Conservation (phyloP, 2,888 invertebrate genomes). For the Drosophila robusta region DNA sequence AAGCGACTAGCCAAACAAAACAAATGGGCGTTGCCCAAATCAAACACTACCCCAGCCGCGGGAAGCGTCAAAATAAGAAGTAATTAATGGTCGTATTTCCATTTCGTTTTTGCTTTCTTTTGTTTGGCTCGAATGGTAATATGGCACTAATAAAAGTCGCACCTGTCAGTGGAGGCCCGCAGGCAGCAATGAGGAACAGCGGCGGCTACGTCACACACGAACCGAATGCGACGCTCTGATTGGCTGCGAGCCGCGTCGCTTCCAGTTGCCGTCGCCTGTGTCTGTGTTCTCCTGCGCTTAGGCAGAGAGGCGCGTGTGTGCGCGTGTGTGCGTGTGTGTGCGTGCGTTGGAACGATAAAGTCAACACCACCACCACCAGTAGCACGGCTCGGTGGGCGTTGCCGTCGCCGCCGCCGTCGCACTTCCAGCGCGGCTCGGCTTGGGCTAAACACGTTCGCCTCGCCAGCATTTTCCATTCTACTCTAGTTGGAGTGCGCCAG, state of each 20-base stretch:
- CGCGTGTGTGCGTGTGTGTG: constrained; percentile 7
- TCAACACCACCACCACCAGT: constrained; percentile 47
- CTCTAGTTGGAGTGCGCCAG: constrained; percentile 60
- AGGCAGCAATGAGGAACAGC: constrained; percentile 46
- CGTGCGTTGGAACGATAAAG: constrained; percentile 49
- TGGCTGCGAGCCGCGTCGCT: constrained; percentile 46
- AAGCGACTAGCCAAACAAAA: constrained; percentile 72
- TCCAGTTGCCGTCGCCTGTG: constrained; percentile 52
- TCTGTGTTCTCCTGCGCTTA: constrained; percentile 47
- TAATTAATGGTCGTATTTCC: constrained; percentile 72
- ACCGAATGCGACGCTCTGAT: constrained; percentile 47
- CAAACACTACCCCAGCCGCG: constrained; percentile 53
- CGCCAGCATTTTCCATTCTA: constrained; percentile 9
- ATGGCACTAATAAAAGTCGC: constrained; percentile 62
- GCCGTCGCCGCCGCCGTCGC: constrained; percentile 15
- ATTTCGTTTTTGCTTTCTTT: constrained; percentile 73
- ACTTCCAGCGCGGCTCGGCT: not conserved
- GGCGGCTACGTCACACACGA: constrained; percentile 42
- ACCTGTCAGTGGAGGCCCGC: constrained; percentile 66
- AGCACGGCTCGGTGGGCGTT: constrained; percentile 53
- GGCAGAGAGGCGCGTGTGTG: constrained; percentile 36
- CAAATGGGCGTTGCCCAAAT: constrained; percentile 74
- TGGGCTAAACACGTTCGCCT: constrained; percentile 16
- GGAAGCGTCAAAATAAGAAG: constrained; percentile 62
- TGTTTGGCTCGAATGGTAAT: constrained; percentile 53